These are phyloP conservation scores for Rhimphoctona megacephalus DNA, from an alignment of 2,888 invertebrate species.

Conservation along the genomic window DNA sequence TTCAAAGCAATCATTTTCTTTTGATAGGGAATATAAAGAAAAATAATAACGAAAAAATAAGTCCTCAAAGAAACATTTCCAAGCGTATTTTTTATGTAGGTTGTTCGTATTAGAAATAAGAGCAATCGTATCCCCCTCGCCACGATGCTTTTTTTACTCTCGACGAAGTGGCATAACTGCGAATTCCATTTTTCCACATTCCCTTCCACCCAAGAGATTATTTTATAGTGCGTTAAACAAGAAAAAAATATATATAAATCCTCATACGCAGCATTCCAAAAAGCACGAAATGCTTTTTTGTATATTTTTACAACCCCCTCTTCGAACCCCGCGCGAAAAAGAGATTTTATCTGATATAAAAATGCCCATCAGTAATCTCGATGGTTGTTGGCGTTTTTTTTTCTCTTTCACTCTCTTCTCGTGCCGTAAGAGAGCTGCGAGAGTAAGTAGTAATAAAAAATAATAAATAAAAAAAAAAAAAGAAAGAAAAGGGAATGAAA, in stretches of 20 bases:
- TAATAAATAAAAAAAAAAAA: slow-evolving; percentile 13
- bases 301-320: background rate
- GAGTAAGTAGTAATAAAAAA: slow-evolving; percentile 14
- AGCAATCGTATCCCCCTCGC: background rate
- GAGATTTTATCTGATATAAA: slow-evolving; percentile 55
- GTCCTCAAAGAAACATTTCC: background rate
- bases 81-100: background rate
- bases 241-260: background rate
- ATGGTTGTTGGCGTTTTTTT: slow-evolving; percentile 24
- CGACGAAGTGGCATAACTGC: background rate
- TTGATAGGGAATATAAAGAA: background rate
- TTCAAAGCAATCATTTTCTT: background rate
- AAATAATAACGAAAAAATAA: background rate
- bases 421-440: slow-evolving; percentile 25
- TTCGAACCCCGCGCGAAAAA: background rate
- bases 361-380: slow-evolving; percentile 23
- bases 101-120: background rate
- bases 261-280: background rate
- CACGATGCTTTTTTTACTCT: background rate
- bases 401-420: slow-evolving; percentile 1
- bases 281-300: background rate
- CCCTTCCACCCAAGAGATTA: background rate
- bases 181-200: slow-evolving; percentile 12
- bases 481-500: slow-evolving; percentile 28
- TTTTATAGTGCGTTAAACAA: background rate